phyloP scores from a whole-genome alignment of 2,113 vertebrate species.

The Columba livia region DNA sequence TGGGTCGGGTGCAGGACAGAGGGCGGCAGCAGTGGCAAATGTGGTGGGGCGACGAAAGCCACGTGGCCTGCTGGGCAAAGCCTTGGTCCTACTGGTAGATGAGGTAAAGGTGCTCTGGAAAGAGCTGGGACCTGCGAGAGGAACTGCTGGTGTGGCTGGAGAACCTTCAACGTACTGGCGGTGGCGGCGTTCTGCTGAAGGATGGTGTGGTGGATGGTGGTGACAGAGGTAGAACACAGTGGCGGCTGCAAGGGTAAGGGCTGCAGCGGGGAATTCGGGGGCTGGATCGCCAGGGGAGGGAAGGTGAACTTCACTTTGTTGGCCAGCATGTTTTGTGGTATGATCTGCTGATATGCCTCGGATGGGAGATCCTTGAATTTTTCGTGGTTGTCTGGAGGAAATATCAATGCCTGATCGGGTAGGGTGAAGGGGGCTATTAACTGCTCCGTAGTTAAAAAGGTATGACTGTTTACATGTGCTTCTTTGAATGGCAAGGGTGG shows the following conservation, averaged over 20 bases:
- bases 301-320: slow-evolving; percentile 79
- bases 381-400: slow-evolving; percentile 70
- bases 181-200: slow-evolving; percentile 77
- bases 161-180: slow-evolving; percentile 67
- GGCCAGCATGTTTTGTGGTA: slow-evolving; percentile 75
- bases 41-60: slow-evolving; percentile 70
- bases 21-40: slow-evolving; percentile 76
- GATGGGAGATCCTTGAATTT: slow-evolving; percentile 77
- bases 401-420: slow-evolving; percentile 74
- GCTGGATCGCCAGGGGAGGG: slow-evolving; percentile 50
- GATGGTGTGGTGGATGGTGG: slow-evolving; percentile 81
- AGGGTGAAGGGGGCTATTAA: slow-evolving; percentile 71
- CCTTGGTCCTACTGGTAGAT: slow-evolving; percentile 68
- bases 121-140: slow-evolving; percentile 79
- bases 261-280: slow-evolving; percentile 69
- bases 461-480: slow-evolving; percentile 66
- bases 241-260: slow-evolving; percentile 76
- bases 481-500: slow-evolving; percentile 74
- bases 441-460: slow-evolving; percentile 69
- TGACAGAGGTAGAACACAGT: slow-evolving; percentile 79
- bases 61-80: slow-evolving; percentile 70
- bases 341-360: slow-evolving; percentile 74
- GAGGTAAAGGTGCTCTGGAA: slow-evolving; percentile 76
- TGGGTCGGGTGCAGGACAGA: slow-evolving; percentile 74
- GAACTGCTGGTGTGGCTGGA: slow-evolving; percentile 81